phyloP scores from a whole-genome alignment of 2,113 vertebrate genomes.

The Chaenocephalus aceratus region DNA sequence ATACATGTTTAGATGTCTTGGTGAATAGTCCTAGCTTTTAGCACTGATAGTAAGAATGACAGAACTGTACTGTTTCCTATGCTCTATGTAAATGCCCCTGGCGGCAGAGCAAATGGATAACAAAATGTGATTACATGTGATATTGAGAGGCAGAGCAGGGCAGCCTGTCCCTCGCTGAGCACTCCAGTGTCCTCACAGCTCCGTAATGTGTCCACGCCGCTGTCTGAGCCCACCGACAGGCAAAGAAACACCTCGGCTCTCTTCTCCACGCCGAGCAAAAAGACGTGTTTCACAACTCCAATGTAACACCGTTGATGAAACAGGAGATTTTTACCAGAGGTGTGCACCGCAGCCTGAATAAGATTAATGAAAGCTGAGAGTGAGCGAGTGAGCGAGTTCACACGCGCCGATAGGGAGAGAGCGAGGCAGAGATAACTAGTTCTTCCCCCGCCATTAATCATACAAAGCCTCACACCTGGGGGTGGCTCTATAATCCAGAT shows the following conservation, averaged over 20 bases:
- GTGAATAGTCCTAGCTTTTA: neutral
- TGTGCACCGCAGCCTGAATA: conserved; percentile 39
- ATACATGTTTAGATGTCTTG: too few relatives aligned
- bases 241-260: conserved; percentile 27
- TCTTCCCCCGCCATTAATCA: conserved; percentile 56
- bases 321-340: conserved; percentile 48
- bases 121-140: conserved; percentile 34
- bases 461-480: conserved; percentile 45
- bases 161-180: conserved; percentile 32
- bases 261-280: conserved; percentile 17
- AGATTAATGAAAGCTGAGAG: conserved; percentile 74
- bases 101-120: conserved; percentile 14
- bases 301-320: conserved; percentile 47
- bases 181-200: conserved; percentile 27
- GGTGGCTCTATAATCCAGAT: conserved; percentile 45
- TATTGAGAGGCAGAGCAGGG: neutral
- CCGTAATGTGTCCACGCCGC: conserved; percentile 34
- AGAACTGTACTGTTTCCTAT: neutral
- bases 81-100: neutral
- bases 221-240: conserved; percentile 37
- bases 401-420: conserved; percentile 6
- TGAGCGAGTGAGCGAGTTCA: conserved; percentile 58
- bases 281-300: conserved; percentile 41
- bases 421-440: conserved; percentile 29
- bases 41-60: neutral